Evolutionary conservation across 2,797 vertebrate species (phyloP).

Genomic region (Rhinella marina): DNA sequence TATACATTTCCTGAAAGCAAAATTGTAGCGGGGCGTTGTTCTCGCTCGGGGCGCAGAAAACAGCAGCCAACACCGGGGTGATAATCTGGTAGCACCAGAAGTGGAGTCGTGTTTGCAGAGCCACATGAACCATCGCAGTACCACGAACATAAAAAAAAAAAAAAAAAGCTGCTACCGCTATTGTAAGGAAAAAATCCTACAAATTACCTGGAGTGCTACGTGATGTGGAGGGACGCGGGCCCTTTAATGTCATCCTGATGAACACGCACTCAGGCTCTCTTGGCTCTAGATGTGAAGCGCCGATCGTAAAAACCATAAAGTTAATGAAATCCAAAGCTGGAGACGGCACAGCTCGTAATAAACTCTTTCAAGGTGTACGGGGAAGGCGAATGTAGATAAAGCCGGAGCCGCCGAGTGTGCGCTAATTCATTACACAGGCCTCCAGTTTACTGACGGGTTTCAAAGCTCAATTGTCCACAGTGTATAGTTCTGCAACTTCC

Average conservation of each 20-base stretch:
- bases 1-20: too few species aligned
- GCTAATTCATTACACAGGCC: neutral
- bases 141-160: neutral
- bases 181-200: neutral
- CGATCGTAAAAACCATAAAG: slow-evolving; percentile 1
- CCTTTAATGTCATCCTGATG: slow-evolving; percentile 25
- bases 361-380: slow-evolving; percentile 31
- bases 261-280: neutral
- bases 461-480: neutral
- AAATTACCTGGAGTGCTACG: neutral
- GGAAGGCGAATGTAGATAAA: neutral
- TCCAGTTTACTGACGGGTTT: neutral
- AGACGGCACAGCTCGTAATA: neutral
- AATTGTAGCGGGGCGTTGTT: too few species aligned
- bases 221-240: neutral
- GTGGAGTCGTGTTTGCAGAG: neutral
- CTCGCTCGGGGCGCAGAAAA: too few species aligned
- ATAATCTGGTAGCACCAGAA: neutral
- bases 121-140: neutral
- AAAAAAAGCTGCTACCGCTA: neutral
- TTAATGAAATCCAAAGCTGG: slow-evolving; percentile 40
- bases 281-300: slow-evolving; percentile 24
- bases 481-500: neutral
- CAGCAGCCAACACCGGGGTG: neutral
- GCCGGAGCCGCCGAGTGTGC: neutral